A percentile compares a stretch with the other conserved stretches of the same genome.
Conservation (phyloP, 1,140 invertebrate species). For the Dendroctonus ponderosae region DNA sequence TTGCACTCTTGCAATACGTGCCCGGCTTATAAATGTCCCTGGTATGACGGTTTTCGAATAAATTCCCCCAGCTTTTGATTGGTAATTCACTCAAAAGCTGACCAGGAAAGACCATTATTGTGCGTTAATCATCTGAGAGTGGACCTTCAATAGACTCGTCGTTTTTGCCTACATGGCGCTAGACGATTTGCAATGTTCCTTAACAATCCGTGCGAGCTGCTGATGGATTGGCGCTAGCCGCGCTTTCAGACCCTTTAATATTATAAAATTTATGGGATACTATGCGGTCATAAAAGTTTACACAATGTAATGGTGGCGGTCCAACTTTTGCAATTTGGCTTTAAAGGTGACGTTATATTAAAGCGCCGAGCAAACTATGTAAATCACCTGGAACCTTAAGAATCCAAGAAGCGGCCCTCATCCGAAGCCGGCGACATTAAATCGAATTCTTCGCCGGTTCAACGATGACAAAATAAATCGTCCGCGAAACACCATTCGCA, state of each 20-base stretch:
- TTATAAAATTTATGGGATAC: conserved; percentile 30
- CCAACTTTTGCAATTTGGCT: conserved; percentile 33
- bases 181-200: no score
- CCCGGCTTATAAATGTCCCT: conserved; percentile 30
- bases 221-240: no score
- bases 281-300: conserved; percentile 35
- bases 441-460: neutral
- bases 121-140: no score
- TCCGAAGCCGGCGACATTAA: conserved; percentile 13
- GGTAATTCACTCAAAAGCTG: conserved; percentile 15
- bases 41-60: conserved; percentile 21
- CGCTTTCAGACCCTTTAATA: conserved; percentile 10
- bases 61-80: conserved; percentile 9
- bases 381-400: conserved; percentile 17
- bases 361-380: conserved; percentile 20
- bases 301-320: conserved; percentile 23
- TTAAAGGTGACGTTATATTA: conserved; percentile 33
- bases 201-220: no score
- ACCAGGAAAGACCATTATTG: conserved; percentile 3
- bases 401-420: neutral
- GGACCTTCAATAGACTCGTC: no score
- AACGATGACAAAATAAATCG: neutral
- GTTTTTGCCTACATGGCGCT: no score
- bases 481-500: neutral
- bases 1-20: conserved; percentile 36